These are phyloP conservation scores for Pseudocheirus occidentalis DNA, from an alignment of 2,797 vertebrate species.

Conservation along the genomic window DNA sequence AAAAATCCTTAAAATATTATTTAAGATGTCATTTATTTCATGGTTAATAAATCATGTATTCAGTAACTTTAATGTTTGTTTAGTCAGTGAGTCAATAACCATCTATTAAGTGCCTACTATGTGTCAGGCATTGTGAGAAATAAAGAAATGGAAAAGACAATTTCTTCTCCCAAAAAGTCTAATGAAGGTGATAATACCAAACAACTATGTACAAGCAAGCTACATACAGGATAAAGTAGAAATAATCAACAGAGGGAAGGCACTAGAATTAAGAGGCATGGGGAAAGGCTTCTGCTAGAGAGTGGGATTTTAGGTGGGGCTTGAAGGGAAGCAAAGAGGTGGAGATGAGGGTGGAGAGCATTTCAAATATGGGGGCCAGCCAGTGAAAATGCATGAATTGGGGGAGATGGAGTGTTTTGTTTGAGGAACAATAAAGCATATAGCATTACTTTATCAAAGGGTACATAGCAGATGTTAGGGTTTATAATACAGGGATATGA, in stretches of 20 bases:
- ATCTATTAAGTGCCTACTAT: background rate
- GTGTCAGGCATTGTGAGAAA: background rate
- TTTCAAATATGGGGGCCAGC: too few relatives aligned
- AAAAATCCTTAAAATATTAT: background rate
- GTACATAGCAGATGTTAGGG: background rate
- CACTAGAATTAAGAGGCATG: background rate
- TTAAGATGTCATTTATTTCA: background rate
- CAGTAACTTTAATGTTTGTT: background rate
- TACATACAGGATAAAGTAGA: background rate
- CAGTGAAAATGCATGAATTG: too few relatives aligned
- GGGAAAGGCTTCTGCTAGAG: background rate
- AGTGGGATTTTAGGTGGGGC: background rate
- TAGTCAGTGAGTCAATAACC: background rate
- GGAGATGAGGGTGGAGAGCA: background rate
- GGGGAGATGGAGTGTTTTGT: background rate
- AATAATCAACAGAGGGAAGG: background rate
- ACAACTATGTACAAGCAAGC: background rate
- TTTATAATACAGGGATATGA: background rate
- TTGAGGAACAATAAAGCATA: background rate
- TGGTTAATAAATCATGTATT: background rate
- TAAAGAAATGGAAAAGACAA: background rate
- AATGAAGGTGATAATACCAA: background rate
- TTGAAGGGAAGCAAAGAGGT: background rate
- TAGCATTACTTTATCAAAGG: background rate
- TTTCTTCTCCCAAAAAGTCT: background rate